Base-by-base conservation (phyloP, 2,888 invertebrate genomes). In the Lasioglossum malachurum region DNA sequence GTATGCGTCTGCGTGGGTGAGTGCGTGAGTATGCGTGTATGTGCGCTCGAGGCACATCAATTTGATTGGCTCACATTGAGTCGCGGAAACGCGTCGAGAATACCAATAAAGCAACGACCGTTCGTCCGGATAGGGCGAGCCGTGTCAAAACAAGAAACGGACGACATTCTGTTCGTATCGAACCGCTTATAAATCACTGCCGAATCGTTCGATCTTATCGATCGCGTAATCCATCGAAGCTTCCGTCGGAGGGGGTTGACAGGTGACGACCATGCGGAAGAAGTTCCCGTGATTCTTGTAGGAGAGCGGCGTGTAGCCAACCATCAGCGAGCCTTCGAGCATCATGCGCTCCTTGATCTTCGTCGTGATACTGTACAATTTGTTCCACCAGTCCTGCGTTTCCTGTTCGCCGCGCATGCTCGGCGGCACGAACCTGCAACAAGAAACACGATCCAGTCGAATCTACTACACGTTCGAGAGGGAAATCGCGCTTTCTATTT, bases 251-350 rank as follows among this genome's bases (percentile, higher is more conserved):
- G 96, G 95, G 0, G 98, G 98, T 88, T 97, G 97, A 93, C 97
- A 97, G 5, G 97, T 97, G 81, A 97, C 96, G 1, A 98, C 97
- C 94, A 98, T 96, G 19, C 98, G 96, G 94, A 98, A 97, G 95
- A 98, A 98, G 94, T 98, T 98, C 80, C 97, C 97, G 84, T 97
- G 92, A 8, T 96, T 96, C 74, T 96, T 96, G 88, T 96, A 96
- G 2, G 94, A 92, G 38, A 98, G 93, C 0, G 98, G 98, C 19
- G 97, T 96, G 92, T 98, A 98, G 0, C 97, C 97, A n/a, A 98
- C 96, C 97, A 98, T 97, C 64, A 98, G 93, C 0, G 96, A 96
- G 0, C 98, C 97, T 46, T 96, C 96, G 60, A 96, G 91, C 0
- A 97, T 96, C 95, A 98, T 96, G 4, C 96, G 95, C 91, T 97